These are phyloP conservation scores for Ianthella basta DNA, from an alignment of 37 sponge, comb jelly and placozoan species.

Conservation along the genomic window DNA sequence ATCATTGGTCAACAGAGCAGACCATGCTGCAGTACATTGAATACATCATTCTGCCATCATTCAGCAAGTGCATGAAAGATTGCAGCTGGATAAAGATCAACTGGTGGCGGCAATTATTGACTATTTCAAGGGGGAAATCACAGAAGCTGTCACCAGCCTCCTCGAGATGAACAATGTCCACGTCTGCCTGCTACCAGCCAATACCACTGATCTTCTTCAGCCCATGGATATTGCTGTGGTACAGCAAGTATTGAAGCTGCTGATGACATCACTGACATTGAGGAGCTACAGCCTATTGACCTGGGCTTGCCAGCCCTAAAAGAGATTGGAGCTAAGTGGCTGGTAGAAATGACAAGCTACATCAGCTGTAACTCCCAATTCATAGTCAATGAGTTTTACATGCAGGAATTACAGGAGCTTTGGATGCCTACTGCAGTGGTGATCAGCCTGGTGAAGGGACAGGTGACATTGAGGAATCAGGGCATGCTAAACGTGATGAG, in stretches of 20 bases:
- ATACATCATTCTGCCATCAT: conserved; percentile 24
- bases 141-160: not conserved
- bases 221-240: conserved; percentile 38
- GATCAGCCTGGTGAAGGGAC: not conserved
- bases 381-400: conserved; percentile 30
- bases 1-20: conserved; percentile 33
- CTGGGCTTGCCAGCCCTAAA: conserved; percentile 12
- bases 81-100: not conserved
- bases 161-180: conserved; percentile 35
- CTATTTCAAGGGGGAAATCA: conserved; percentile 29
- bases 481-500: no score
- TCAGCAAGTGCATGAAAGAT: not conserved
- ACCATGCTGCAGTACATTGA: conserved; percentile 45
- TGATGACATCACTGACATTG: conserved; percentile 22
- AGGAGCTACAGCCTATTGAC: no score
- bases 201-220: conserved; percentile 36
- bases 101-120: conserved; percentile 17
- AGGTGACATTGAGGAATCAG: no score
- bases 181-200: conserved; percentile 27
- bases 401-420: conserved; percentile 27
- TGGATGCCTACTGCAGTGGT: conserved; percentile 4
- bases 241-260: conserved; percentile 5
- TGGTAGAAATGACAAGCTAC: conserved; percentile 12
- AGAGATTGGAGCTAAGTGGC: conserved; percentile 25
- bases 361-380: conserved; percentile 5